A percentile compares a stretch with the other conserved stretches of the same genome.
phyloP scores from a whole-genome alignment of 2,888 invertebrate genomes.

The Drosophila mettleri region DNA sequence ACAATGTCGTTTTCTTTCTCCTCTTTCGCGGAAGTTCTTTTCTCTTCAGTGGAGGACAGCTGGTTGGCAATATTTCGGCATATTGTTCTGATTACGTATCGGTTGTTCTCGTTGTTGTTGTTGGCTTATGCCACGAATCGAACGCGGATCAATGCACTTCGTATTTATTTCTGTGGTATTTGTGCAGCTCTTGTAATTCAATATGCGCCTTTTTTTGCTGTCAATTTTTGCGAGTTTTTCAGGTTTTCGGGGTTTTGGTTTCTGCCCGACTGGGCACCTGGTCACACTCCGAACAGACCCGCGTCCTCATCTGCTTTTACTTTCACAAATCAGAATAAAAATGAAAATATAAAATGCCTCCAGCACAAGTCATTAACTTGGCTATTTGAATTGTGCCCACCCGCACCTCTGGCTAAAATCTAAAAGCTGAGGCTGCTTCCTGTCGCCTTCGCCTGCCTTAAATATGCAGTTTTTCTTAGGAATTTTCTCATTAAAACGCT shows the following conservation, averaged over 20 bases:
- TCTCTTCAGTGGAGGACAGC: conserved; percentile 23
- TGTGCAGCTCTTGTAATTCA: conserved; percentile 43
- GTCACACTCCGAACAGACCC: conserved; percentile 39
- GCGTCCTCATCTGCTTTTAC: conserved; percentile 43
- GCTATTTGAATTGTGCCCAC: conserved; percentile 74
- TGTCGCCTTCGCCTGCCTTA: conserved; percentile 60
- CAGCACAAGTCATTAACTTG: conserved; percentile 80
- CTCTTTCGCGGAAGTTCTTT: conserved; percentile 32
- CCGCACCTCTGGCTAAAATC: conserved; percentile 14
- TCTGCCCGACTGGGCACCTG: conserved; percentile 38
- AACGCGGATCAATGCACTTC: conserved; percentile 75
- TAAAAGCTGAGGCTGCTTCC: conserved; percentile 55
- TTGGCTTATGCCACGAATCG: conserved; percentile 40
- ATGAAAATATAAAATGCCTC: conserved; percentile 52
- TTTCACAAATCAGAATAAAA: conserved; percentile 71
- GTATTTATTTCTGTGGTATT: conserved; percentile 50
- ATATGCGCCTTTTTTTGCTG: conserved; percentile 26
- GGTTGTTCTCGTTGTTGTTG: conserved; percentile 5
- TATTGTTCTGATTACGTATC: conserved; percentile 28
- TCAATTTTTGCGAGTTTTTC: conserved; percentile 9
- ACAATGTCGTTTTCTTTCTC: conserved; percentile 19
- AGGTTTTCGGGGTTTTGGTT: conserved; percentile 30
- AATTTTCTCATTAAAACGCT: conserved; percentile 78
- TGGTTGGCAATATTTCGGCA: conserved; percentile 31
- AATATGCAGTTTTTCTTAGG: conserved; percentile 81